A percentile compares a stretch with the other conserved stretches of the same genome.
These are phyloP conservation scores for Trinectes maculatus DNA, from an alignment of 2,113 vertebrate genomes.

Conservation along the genomic window DNA sequence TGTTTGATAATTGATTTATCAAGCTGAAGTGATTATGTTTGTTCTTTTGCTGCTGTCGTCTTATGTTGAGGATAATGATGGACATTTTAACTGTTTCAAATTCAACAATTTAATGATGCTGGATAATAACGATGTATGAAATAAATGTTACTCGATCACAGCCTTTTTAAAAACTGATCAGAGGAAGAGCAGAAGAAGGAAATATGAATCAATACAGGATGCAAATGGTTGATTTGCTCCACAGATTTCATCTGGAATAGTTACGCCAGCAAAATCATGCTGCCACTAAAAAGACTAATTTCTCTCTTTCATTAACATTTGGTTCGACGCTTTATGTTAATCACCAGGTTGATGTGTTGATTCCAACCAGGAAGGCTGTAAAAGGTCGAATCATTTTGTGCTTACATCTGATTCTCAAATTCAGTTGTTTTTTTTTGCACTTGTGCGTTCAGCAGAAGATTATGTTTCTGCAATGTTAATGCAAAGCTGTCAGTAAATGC, in stretches of 20 bases:
- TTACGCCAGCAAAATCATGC: slow-evolving; percentile 35
- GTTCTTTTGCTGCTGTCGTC: too few species aligned
- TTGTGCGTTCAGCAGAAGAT: slow-evolving; percentile 24
- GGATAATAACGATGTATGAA: too few species aligned
- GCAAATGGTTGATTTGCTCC: slow-evolving; percentile 55
- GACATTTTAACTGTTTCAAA: too few species aligned
- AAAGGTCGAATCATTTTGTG: slow-evolving; percentile 44
- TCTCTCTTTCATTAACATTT: slow-evolving; percentile 57
- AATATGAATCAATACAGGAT: slow-evolving; percentile 18
- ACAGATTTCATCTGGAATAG: slow-evolving; percentile 45
- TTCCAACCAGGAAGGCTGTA: slow-evolving; percentile 21
- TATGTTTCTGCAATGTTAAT: slow-evolving; percentile 41
- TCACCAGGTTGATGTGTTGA: slow-evolving; percentile 8
- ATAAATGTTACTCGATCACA: too few species aligned
- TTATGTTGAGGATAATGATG: too few species aligned
- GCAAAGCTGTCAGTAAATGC: slow-evolving; percentile 32
- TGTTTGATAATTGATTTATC: too few species aligned
- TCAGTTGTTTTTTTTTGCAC: slow-evolving; percentile 10
- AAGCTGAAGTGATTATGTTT: too few species aligned
- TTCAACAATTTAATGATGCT: too few species aligned
- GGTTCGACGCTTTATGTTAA: slow-evolving; percentile 30
- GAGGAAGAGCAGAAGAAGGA: slow-evolving; percentile 34
- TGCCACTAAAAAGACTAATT: slow-evolving; percentile 37
- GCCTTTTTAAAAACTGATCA: slow-evolving; percentile 24
- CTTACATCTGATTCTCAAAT: slow-evolving; percentile 24